Base-by-base conservation (phyloP, 2,113 vertebrate genomes). In the Danio rerio region DNA sequence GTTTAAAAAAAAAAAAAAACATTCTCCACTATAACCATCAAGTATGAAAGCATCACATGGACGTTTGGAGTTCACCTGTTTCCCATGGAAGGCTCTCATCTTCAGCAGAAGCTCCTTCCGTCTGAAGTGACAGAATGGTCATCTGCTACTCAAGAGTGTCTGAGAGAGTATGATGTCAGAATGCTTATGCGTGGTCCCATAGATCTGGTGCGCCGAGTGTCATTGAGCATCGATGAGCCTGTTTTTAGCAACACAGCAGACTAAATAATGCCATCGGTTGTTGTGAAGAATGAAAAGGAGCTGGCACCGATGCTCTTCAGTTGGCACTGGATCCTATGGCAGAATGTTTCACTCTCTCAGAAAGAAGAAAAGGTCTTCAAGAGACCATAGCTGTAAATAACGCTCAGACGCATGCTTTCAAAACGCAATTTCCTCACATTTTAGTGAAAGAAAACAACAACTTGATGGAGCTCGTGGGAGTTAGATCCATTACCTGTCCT, bases 221-320 rank as follows among this genome's bases (percentile, higher is more conserved):
- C 49, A 16, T 59, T 56, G 65, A 77, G 52, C 62, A 68, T 61
- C 15, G 49, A 12, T 55, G 58, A 56, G 80, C 68, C 62, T 81
- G 75, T 71, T 89, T 81, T 82, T 81, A 71, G 53, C 31, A 77
- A 81, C 80, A 89, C 85, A 88, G 83, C 82, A 89, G 89, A 58
- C 66, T 85, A 84, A 88, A 92, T 92, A 93, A 92, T 89, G 85
- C 87, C 84, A 83, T 31, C 78, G 47, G 87, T 90, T 92, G 88
- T 92, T 90, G 86, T 78, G 74, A 83, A 81, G 84, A 86, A 89
- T 89, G 85, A 92, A 90, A 89, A 88, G 75, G 53, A 90, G 84
- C 84, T 92, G 91, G 90, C 90, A 87, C 66, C 5, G 53, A 42
- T 52, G 76, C 73, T 71, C 63, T 80, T 87, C 83, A 75, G 56